Base-by-base conservation (phyloP, 2,113 vertebrate species). In the Ciconia boyciana region DNA sequence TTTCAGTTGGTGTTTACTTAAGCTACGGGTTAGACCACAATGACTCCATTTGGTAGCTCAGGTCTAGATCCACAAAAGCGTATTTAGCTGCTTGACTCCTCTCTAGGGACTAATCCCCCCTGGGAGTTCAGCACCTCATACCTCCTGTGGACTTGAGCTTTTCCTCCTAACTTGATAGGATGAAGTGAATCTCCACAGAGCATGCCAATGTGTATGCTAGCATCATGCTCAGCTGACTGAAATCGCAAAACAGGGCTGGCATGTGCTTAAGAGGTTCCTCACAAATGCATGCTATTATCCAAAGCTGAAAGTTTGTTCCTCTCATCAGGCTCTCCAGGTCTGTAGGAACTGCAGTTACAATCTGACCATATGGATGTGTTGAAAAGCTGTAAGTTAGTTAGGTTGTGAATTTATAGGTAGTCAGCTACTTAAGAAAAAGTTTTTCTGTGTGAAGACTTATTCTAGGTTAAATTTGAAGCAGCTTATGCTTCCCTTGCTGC, bases 1-100 rank as follows among this genome's bases (percentile, higher is more conserved):
- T 94, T 94, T 95, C 81, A 91, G 81, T 55, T 74, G 77, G 60
- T 94, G 90, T 92, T 96, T 97, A 49, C 90, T 94, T 95, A 95
- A 94, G 78, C 87, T 36, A 91, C 58, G 81, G 57, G 71, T 71
- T 89, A 93, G 89, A 89, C 82, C 89, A 83, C 93, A 96, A 78
- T 7, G 91, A 74, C 58, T 94, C 82, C 51, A 51, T 95, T 97
- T 91, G 91, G 60, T 91, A 86, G 93, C 66, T 86, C 55, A 31
- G 71, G 54, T 85, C 90, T 76, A 41, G 24, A 32, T 25, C 0
- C 3, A 92, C 83, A 93, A 93, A 94, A 61, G 75, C 76, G 44
- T 48, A 86, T 94, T 96, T 86, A 95, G 34, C 55, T 83, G 46
- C 85, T 83, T 71, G 60, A 81, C 54, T 91, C 49, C 70, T 69